phyloP scores from a whole-genome alignment of 2,888 invertebrate species.

The Brachypalpus laphriformis region DNA sequence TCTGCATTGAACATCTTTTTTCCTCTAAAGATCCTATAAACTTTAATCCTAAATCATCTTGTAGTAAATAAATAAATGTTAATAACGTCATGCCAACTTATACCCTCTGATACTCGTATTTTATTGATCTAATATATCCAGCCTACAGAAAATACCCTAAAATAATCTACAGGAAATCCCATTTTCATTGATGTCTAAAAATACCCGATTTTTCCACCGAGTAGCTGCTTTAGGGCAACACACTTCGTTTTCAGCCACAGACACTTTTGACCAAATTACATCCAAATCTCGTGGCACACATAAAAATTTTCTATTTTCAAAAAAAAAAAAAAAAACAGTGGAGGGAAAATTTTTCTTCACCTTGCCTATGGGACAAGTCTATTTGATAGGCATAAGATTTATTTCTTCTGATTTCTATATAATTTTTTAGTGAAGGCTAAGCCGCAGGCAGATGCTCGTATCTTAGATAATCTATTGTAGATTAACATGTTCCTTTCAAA shows the following conservation, averaged over 20 bases:
- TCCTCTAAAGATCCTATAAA: no score
- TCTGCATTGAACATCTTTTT: no score
- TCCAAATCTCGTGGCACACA: neutral
- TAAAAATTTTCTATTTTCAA: conserved; percentile 5
- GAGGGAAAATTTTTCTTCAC: neutral
- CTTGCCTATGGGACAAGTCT: neutral
- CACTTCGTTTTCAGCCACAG: neutral
- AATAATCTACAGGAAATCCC: conserved; percentile 1
- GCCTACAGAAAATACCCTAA: neutral
- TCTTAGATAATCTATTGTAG: neutral
- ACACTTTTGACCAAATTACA: neutral
- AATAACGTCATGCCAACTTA: neutral
- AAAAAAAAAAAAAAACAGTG: no score
- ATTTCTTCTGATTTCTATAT: neutral
- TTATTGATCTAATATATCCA: neutral
- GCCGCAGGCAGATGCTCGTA: neutral
- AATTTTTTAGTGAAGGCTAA: neutral
- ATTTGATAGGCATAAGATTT: neutral
- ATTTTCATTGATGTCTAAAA: conserved; percentile 8
- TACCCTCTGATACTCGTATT: neutral
- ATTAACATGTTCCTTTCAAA: neutral
- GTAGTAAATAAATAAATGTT: neutral
- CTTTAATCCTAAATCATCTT: no score
- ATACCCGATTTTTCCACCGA: neutral
- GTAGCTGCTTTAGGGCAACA: neutral